Base-by-base conservation (phyloP, 2,888 invertebrate genomes). In the Eilema caniola region DNA sequence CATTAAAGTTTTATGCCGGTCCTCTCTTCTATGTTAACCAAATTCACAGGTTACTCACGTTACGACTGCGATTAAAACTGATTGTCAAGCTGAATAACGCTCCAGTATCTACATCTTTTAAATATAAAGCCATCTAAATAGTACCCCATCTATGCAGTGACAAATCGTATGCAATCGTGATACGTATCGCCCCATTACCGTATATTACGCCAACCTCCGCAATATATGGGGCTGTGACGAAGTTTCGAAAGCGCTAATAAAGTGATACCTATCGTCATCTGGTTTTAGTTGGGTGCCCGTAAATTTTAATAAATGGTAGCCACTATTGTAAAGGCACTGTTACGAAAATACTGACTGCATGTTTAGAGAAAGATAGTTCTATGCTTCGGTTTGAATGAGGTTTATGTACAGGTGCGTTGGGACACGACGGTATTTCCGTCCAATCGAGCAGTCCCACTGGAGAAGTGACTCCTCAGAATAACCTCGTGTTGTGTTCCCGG, bases 61-160 rank as follows among this genome's bases (percentile, higher is more conserved):
- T n/a, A n/a, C n/a, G n/a, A n/a, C n/a, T n/a, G n/a, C n/a, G n/a
- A n/a, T 8, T 33, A 33, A 33, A 33, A 33, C 31, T 33, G 11
- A 37, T 37, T 37, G 12, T 37, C 33, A 37, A 37, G 33, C 12
- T 12, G 12, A 2, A 37, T 37, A 37, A 37, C 12, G 5, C 33
- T 5, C 33, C 41, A 14, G 16, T 41, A 41, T 41, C 41, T 41
- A 16, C 41, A 4, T 14, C 41, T 41, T 41, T 41, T 16, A 16
- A 20, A 47, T 47, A 47, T 20, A 47, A 47, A 47, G 47, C 23
- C 41, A n/a, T 31, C 47, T 47, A 47, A 67, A 67, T 61, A 28
- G 60, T 25, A 41, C 59, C 37, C 66, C 14, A 65, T 59, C 59
- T 66, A 37, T 25, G 59, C 28, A 59, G 59, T 24, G 59, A 59